Conservation (phyloP, 2,113 vertebrate genomes). For the Pedetes capensis region DNA sequence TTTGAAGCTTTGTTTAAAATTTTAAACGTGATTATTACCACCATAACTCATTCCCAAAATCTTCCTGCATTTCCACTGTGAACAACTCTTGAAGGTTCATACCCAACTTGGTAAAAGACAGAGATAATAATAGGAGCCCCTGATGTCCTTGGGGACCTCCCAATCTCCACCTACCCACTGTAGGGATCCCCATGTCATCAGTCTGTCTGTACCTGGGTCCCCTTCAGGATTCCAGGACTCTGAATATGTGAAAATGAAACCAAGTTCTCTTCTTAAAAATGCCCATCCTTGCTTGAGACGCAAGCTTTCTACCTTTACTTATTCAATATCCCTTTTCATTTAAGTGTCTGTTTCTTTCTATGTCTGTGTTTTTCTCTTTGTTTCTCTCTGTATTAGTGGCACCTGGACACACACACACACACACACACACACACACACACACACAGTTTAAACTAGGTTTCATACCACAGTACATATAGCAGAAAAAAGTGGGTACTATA, state of each 20-base stretch:
- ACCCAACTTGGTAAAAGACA: background rate
- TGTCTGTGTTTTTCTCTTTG: background rate
- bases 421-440: background rate
- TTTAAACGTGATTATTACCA: background rate
- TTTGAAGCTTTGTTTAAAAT: background rate
- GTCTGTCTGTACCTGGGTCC: background rate
- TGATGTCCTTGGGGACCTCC: background rate
- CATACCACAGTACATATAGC: background rate
- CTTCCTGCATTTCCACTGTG: background rate
- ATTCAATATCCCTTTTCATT: background rate
- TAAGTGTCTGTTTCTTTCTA: background rate
- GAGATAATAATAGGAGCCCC: background rate
- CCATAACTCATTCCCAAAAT: background rate
- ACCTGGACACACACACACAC: background rate
- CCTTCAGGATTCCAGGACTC: background rate
- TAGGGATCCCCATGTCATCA: background rate
- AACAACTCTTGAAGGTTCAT: background rate
- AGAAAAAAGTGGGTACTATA: background rate
- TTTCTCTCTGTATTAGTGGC: background rate
- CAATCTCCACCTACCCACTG: background rate
- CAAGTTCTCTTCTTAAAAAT: background rate
- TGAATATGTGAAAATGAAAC: background rate
- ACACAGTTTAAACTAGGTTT: background rate
- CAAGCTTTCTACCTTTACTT: background rate
- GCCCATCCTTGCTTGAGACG: background rate